Percentiles rank a stretch among this genome's conserved stretches.
Conservation (phyloP, 2,797 vertebrate species). For the Bucorvus abyssinicus region DNA sequence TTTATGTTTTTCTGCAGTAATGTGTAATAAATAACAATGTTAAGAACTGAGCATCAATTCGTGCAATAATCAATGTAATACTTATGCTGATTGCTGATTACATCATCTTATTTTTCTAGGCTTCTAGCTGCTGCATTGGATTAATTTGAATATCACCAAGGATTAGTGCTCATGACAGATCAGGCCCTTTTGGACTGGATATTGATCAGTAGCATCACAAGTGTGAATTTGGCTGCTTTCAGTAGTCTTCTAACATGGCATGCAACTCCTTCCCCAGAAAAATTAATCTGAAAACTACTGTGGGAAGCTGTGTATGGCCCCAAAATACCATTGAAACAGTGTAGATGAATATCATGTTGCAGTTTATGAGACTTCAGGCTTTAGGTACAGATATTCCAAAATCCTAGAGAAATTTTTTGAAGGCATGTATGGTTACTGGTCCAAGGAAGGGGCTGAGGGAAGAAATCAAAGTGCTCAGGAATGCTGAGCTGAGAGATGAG, state of each 20-base stretch:
- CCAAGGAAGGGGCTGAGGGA: not conserved
- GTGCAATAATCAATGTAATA: not conserved
- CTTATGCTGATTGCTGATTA: not conserved
- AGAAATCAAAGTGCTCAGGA: not conserved
- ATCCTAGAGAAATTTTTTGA: not conserved
- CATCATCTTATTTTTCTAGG: not conserved
- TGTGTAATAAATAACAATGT: not conserved
- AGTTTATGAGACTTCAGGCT: not conserved
- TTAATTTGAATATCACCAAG: not conserved
- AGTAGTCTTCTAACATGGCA: not conserved
- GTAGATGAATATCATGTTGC: not conserved
- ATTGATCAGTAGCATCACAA: not conserved
- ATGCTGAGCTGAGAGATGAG: not conserved
- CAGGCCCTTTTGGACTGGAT: not conserved
- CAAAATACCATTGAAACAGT: not conserved
- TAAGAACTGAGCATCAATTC: not conserved
- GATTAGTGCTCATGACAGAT: not conserved
- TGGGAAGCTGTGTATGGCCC: not conserved
- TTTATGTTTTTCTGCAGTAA: not conserved
- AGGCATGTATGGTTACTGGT: not conserved
- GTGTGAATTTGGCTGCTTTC: not conserved
- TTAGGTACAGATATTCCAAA: not conserved
- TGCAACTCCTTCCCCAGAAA: not conserved
- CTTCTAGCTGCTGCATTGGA: not conserved
- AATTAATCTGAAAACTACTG: not conserved